These are phyloP conservation scores for Kryptopterus vitreolus DNA, from an alignment of 2,797 vertebrate genomes.

Conservation along the genomic window DNA sequence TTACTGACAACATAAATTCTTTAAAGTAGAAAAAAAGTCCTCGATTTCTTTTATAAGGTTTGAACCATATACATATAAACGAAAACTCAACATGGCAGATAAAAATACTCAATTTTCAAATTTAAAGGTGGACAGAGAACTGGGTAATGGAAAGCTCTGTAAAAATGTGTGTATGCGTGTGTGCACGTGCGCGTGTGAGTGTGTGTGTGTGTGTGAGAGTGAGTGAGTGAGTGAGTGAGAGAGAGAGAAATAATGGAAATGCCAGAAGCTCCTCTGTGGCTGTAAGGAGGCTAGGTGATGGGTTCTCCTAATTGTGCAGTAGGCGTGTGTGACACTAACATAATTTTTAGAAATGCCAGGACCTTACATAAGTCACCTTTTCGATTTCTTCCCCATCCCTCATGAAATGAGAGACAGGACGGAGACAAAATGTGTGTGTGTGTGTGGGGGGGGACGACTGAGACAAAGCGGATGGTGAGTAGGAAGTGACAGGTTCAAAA, in stretches of 20 bases:
- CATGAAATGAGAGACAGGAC: conserved; percentile 21
- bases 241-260: neutral
- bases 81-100: neutral
- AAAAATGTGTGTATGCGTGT: neutral
- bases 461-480: neutral
- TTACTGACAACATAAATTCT: neutral
- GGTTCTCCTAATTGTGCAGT: conserved; percentile 23
- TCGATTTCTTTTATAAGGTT: neutral
- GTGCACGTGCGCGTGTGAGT: neutral
- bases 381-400: conserved; percentile 52
- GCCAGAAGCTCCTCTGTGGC: conserved; percentile 24
- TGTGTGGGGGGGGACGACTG: neutral
- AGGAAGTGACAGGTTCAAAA: conserved; percentile 6
- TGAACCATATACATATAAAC: neutral
- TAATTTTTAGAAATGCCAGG: conserved; percentile 61
- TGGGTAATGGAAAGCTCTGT: neutral
- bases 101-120: neutral
- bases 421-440: neutral
- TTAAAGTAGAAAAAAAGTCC: conserved; percentile 3
- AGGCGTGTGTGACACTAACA: conserved; percentile 43
- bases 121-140: neutral
- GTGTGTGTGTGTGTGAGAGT: neutral
- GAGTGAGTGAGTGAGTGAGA: neutral
- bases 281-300: conserved; percentile 37
- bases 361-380: conserved; percentile 65